These are phyloP conservation scores for Andrena praecox DNA, from an alignment of 2,888 invertebrate species.

Conservation along the genomic window DNA sequence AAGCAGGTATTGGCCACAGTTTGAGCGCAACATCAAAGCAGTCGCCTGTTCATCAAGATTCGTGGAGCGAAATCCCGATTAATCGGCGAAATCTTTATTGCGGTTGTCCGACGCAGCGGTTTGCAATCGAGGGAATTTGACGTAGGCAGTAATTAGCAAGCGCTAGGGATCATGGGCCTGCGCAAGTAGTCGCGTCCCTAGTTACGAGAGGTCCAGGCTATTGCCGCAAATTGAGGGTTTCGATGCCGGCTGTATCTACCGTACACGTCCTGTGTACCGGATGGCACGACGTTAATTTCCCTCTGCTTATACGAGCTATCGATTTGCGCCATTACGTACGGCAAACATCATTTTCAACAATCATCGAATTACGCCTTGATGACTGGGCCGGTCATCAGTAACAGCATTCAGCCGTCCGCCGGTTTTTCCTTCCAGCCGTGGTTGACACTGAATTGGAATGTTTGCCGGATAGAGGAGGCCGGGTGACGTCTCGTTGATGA, in stretches of 20 bases:
- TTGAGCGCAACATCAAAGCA: no score
- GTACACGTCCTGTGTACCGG: conserved; percentile 70
- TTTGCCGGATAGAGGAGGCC: conserved; percentile 3
- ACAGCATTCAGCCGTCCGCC: conserved; percentile 10
- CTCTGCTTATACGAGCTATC: conserved; percentile 53
- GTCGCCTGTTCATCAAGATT: conserved; percentile 17
- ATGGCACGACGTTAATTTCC: conserved; percentile 66
- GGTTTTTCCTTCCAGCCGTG: not conserved
- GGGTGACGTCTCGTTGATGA: not conserved
- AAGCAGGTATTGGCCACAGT: no score
- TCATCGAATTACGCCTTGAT: conserved; percentile 43
- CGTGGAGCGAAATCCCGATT: conserved; percentile 38
- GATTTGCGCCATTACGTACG: conserved; percentile 57
- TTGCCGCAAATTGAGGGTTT: conserved; percentile 59
- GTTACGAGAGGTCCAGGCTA: conserved; percentile 44
- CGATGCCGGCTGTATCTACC: conserved; percentile 63
- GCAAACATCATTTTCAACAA: conserved; percentile 63
- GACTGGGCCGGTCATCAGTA: not conserved
- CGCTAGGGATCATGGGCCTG: conserved; percentile 47
- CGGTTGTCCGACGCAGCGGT: conserved; percentile 40
- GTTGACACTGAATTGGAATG: not conserved
- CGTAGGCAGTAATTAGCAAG: conserved; percentile 64
- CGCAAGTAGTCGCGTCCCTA: conserved; percentile 40
- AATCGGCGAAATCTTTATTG: conserved; percentile 57
- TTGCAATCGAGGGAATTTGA: conserved; percentile 66